Evolutionary conservation across 2,888 invertebrate species (phyloP), one percentile per base, ranked within the genome.

Genomic region (Lampropteryx suffumata): DNA sequence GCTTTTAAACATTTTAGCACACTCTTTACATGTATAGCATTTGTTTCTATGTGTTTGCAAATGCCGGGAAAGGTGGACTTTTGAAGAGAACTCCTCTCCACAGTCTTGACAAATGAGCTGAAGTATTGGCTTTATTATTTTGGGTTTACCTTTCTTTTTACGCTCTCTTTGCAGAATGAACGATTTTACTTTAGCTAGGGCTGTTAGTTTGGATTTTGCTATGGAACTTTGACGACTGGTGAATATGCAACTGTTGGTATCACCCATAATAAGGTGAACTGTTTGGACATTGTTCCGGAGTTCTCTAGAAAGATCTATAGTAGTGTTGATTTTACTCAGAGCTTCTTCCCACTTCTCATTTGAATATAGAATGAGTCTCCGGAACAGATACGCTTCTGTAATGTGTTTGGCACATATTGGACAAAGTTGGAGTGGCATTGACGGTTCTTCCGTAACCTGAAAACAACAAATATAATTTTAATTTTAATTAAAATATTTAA

Each of bases 341-440:
- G 69, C 46, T 34, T 68, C 55, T 2, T 55, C 58, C 86, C 87
- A 87, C 41, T 68, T 71, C 0, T 70, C 59, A 41, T 69, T 57
- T 2, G 85, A 80, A 21, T 76, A 67, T 11, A 71, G 58, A 42
- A 67, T 73, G 10, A 84, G 64, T 60, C 76, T 82, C 52, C 69
- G 61, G 42, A 87, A 86, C 5, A 83, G 50, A 48, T 80, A 87
- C 12, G 78, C 71, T 43, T 76, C 81, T 2, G 71, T 55, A 6
- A 39, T 21, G n/a, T 14, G 32, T 4, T 51, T 36, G 1, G 84
- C 78, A 65, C 88, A 88, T 30, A 61, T 67, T 28, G 56, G 50
- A 43, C 88, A 88, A 1, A 88, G 39, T 0, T 75, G 69, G 61
- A 79, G 70, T 1, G 88, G 86, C 9, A 88, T 55, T 4, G 56